Conservation (phyloP, 2,888 invertebrate species). For the Euphydryas editha region DNA sequence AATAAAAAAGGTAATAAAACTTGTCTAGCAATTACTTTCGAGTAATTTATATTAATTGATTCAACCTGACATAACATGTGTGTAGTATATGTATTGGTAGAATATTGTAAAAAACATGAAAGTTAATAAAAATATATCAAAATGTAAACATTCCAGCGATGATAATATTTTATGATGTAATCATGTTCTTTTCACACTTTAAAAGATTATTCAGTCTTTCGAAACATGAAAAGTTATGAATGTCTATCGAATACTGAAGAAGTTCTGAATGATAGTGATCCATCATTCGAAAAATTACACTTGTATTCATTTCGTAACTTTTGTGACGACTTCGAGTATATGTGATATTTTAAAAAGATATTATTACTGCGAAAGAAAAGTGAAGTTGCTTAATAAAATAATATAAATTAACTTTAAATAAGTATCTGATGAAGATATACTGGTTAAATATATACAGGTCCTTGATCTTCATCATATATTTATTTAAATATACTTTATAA, state of each 20-base stretch:
- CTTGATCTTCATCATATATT: too few species aligned
- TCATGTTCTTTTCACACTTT: background rate
- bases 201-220: background rate
- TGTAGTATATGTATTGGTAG: too few species aligned
- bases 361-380: background rate
- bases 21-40: too few species aligned
- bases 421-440: too few species aligned
- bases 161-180: constrained; percentile 6
- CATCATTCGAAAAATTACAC: constrained; percentile 18
- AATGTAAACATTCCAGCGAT: background rate
- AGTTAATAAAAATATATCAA: background rate
- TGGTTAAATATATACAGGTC: too few species aligned
- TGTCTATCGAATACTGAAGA: constrained; percentile 18
- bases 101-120: too few species aligned
- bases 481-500: too few species aligned
- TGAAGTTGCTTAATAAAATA: background rate
- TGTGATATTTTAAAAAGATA: background rate
- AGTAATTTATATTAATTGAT: too few species aligned
- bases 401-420: too few species aligned
- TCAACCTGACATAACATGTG: too few species aligned
- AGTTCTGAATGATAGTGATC: constrained; percentile 21
- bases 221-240: constrained; percentile 1
- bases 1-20: too few species aligned
- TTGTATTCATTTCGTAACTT: constrained; percentile 14
- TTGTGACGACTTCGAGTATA: background rate